Base-by-base conservation (phyloP, 2,797 vertebrate genomes). In the Acropternis orthonyx region DNA sequence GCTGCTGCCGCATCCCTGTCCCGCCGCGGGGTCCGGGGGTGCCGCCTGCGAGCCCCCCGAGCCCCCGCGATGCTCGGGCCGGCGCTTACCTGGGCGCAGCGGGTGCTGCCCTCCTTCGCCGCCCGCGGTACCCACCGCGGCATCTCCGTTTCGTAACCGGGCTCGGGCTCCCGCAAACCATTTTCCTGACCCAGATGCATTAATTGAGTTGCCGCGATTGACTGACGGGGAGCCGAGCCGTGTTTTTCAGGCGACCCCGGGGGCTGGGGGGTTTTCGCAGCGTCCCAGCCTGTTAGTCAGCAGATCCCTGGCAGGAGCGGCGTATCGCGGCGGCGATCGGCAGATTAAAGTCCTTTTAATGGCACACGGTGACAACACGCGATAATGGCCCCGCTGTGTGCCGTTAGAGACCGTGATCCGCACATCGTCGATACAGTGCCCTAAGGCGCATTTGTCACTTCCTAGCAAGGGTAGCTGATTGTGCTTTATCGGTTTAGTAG, bases 171-270 rank as follows among this genome's bases (percentile, higher is more conserved):
- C 85, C 66, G 93, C 89, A 86, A 94, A 79, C 78, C 95, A 58
- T 87, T 62, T 82, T 43, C 81, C 19, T 97, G 95, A 97, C 95
- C 96, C 89, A 97, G 94, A 97, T 97, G 54, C 95, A 95, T 95
- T 93, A 96, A 96, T 92, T 68, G 91, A 91, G 92, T 36, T 43
- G 88, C 91, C 58, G 65, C 52, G 83, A 75, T 89, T 72, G 85
- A 72, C 44, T 77, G 79, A 9, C 23, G 41, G 73, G 75, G 59
- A 52, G 51, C 52, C 51, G 85, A 65, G 51, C 66, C 58, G 88
- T 36, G 77, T 36, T 92, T 74, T 78, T 43, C 68, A 10, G 93
- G 78, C 65, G 75, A 80, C 54, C 67, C 69, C 54, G 24, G 18
- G 15, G 39, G 75, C 18, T 18, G 85, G 54, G 37, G 30, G 30